A percentile compares a stretch with the other conserved stretches of the same genome.
These are phyloP conservation scores for Helicoverpa armigera DNA, from an alignment of 1,140 invertebrate genomes.

Conservation along the genomic window DNA sequence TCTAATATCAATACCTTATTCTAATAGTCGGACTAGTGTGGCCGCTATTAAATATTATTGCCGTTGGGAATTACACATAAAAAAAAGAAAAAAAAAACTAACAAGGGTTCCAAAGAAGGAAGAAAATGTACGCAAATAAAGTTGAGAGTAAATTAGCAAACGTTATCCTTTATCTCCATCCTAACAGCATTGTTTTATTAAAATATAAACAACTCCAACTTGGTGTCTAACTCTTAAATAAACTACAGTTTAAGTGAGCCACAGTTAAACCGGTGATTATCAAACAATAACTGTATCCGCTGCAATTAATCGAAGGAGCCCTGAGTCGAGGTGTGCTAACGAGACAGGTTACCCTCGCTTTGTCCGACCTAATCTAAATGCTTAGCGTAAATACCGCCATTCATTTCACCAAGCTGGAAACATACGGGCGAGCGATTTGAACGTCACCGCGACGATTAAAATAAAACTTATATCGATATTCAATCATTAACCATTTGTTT, in stretches of 20 bases:
- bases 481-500: too few relatives aligned
- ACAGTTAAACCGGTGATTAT: slow-evolving; percentile 8
- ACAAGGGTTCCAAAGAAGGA: too few relatives aligned
- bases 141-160: too few relatives aligned
- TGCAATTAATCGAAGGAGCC: slow-evolving; percentile 16
- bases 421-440: background rate
- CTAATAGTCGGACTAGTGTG: background rate
- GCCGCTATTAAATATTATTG: background rate
- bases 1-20: slow-evolving; percentile 1
- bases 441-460: background rate
- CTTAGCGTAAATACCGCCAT: background rate
- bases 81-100: too few relatives aligned
- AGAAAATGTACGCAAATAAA: too few relatives aligned
- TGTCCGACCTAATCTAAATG: too few relatives aligned
- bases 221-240: background rate
- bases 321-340: slow-evolving; percentile 8
- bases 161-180: too few relatives aligned
- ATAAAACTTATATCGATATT: too few relatives aligned
- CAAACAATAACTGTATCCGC: slow-evolving; percentile 24
- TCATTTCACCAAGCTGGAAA: background rate
- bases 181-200: too few relatives aligned
- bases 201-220: too few relatives aligned
- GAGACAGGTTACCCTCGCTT: slow-evolving; percentile 1
- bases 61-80: too few relatives aligned
- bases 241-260: background rate